These are phyloP conservation scores for Caranx melampygus DNA, from an alignment of 2,113 vertebrate genomes.

Conservation along the genomic window DNA sequence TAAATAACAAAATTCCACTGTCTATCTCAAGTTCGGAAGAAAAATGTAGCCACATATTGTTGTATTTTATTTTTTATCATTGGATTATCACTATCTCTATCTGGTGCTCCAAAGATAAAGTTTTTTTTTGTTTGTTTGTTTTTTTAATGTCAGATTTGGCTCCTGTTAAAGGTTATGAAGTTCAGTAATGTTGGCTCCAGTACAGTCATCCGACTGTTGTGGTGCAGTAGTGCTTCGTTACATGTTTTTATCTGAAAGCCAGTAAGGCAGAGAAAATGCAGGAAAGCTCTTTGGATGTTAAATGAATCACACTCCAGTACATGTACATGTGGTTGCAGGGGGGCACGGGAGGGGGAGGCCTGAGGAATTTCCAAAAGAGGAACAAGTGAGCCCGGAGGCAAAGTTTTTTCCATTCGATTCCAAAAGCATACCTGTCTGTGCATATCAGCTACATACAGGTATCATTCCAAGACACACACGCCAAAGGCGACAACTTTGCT, in stretches of 20 bases:
- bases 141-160: neutral
- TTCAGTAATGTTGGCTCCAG: neutral
- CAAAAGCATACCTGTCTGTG: slow-evolving; percentile 67
- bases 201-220: neutral
- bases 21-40: neutral
- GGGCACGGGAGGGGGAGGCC: slow-evolving; percentile 44
- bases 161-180: neutral
- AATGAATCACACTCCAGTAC: slow-evolving; percentile 54
- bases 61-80: neutral
- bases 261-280: slow-evolving; percentile 35
- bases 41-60: too few species aligned
- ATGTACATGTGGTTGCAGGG: slow-evolving; percentile 45
- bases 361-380: slow-evolving; percentile 80
- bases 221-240: neutral
- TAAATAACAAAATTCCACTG: neutral
- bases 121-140: neutral
- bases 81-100: neutral
- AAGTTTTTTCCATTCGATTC: slow-evolving; percentile 70
- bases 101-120: neutral
- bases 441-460: slow-evolving; percentile 58
- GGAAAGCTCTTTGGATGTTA: slow-evolving; percentile 44
- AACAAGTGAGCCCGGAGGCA: slow-evolving; percentile 75
- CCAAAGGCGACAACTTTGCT: slow-evolving; percentile 16
- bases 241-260: slow-evolving; percentile 13
- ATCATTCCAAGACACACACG: slow-evolving; percentile 39